Base-by-base conservation (phyloP, 2,888 invertebrate species). In the Stenotaenia linearis region DNA sequence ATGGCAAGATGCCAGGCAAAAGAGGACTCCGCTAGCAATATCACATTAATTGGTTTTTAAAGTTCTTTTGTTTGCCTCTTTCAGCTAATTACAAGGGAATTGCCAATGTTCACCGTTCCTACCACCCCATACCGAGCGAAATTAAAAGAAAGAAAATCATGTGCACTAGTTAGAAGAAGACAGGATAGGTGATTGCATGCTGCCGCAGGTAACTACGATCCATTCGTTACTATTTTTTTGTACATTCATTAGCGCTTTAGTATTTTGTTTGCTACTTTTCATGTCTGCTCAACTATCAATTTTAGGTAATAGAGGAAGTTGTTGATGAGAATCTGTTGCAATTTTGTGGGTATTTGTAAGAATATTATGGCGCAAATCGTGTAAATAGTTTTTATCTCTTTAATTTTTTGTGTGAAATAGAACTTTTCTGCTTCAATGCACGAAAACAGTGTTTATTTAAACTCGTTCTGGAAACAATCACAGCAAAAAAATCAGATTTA, bases 1-100 rank as follows among this genome's bases (percentile, higher is more conserved):
- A 69, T 69, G 69, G 69, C 69, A 69, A 69, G 69, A 25, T 69
- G 69, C 69, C 69, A 69, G 69, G 69, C 69, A 69, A 23, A 56
- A 69, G 69, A 56, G 21, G 69, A 28, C 69, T 25, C 69, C 69
- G 69, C 69, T 69, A 10, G 69, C 69, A 69, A 69, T 69, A 69
- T 69, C 69, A 28, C 69, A 69, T 69, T 69, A 69, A 69, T 69
- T 69, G 69, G 69, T 69, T 69, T 69, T 69, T 69, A 69, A 69
- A 69, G 69, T 69, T 69, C 69, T 69, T 69, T 69, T 69, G 69
- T 69, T 69, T 69, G 69, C 69, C 69, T 69, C 69, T 69, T 69
- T 25, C 69, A 69, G 69, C 69, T 69, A 69, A 69, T 69, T 69
- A 69, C 69, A 69, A 69, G 69, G 25, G 69, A 69, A 69, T 69